Evolutionary conservation across 2,113 vertebrate species (phyloP).

Genomic region (Panurus biarmicus): DNA sequence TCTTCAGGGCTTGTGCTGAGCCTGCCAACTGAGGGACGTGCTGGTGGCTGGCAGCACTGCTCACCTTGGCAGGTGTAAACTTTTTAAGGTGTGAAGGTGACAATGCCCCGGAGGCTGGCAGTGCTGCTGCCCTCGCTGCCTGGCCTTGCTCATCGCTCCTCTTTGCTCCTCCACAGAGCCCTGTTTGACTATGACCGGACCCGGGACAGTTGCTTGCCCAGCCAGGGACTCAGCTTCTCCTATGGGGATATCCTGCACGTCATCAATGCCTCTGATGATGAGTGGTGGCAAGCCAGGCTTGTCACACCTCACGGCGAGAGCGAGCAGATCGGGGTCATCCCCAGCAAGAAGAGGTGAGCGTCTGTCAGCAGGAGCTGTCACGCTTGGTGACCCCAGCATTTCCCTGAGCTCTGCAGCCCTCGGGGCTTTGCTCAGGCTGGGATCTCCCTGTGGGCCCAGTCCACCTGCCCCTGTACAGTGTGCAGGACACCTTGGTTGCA

Average conservation of each 20-base stretch:
- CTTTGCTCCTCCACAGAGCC: conserved; percentile 72
- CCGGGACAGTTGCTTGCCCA: conserved; percentile 95
- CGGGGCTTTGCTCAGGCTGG: not conserved
- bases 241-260: conserved; percentile 97
- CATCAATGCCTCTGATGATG: conserved; percentile 96
- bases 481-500: not conserved
- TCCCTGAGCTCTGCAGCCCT: not conserved
- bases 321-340: conserved; percentile 97
- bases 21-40: fast-evolving
- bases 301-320: conserved; percentile 95
- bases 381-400: fast-evolving
- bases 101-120: not conserved
- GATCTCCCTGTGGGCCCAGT: not conserved
- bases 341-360: conserved; percentile 95
- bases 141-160: no score
- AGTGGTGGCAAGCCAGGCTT: conserved; percentile 98
- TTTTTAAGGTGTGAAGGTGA: not conserved
- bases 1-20: not conserved
- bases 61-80: not conserved
- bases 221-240: conserved; percentile 96
- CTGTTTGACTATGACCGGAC: conserved; percentile 98
- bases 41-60: not conserved
- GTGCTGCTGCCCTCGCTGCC: not conserved
- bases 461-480: fast-evolving
- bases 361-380: not conserved